These are phyloP conservation scores for Misgurnus anguillicaudatus DNA, from an alignment of 2,113 vertebrate genomes.

Conservation along the genomic window DNA sequence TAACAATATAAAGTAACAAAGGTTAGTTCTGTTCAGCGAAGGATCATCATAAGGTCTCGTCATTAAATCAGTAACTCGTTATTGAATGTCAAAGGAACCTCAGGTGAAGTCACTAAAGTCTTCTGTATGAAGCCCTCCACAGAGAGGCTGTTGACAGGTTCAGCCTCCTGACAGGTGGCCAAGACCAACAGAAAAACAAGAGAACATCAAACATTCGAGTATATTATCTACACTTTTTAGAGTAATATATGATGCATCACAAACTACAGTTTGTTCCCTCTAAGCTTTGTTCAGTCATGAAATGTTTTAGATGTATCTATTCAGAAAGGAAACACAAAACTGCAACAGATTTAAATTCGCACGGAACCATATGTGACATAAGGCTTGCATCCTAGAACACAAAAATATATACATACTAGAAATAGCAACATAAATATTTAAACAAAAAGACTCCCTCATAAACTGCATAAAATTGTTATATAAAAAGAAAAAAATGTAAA, in stretches of 20 bases:
- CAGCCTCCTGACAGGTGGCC: constrained; percentile 69
- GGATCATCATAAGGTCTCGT: constrained; percentile 1
- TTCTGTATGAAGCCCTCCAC: constrained; percentile 95
- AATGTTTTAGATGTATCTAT: too few species aligned
- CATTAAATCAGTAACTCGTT: not conserved
- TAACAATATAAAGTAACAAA: constrained; percentile 94
- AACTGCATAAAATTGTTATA: too few species aligned
- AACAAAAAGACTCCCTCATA: too few species aligned
- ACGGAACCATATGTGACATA: too few species aligned
- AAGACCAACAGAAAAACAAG: constrained; percentile 60
- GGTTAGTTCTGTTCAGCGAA: constrained; percentile 81
- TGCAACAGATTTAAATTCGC: too few species aligned
- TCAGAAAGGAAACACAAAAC: too few species aligned
- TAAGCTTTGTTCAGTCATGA: too few species aligned
- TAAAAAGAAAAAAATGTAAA: too few species aligned
- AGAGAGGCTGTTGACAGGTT: constrained; percentile 82
- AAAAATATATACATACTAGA: too few species aligned
- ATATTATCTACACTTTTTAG: not conserved
- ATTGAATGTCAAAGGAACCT: constrained; percentile 79
- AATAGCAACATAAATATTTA: too few species aligned
- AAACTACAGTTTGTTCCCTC: too few species aligned
- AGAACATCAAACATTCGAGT: constrained; percentile 59
- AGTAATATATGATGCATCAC: not conserved
- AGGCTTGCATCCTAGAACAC: too few species aligned
- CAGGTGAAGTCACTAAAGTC: constrained; percentile 92